These are phyloP conservation scores for Chymomyza procnemis DNA, from an alignment of 2,888 invertebrate species.

Conservation along the genomic window DNA sequence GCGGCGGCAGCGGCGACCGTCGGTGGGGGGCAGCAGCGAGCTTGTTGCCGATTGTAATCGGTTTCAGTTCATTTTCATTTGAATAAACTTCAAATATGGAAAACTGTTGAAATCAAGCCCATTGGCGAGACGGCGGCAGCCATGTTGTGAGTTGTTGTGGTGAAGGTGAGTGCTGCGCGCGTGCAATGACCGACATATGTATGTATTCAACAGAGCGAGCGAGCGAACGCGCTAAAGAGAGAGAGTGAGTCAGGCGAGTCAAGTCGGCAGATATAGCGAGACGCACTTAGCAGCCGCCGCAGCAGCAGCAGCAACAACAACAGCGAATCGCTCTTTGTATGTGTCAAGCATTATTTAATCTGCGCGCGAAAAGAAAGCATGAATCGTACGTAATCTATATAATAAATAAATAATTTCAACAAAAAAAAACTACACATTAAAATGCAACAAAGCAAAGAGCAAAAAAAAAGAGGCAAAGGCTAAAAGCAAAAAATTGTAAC, in stretches of 20 bases:
- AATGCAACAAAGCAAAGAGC: slow-evolving; percentile 16
- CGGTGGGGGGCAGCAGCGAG: too few species aligned
- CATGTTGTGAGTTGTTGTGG: slow-evolving; percentile 37
- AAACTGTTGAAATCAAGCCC: slow-evolving; percentile 66
- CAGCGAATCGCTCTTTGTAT: slow-evolving; percentile 30
- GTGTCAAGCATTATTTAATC: slow-evolving; percentile 24
- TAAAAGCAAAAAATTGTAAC: slow-evolving; percentile 26
- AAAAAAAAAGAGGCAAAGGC: slow-evolving; percentile 28
- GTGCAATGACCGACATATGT: slow-evolving; percentile 43
- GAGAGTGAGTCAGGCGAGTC: not conserved
- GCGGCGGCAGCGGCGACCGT: not conserved
- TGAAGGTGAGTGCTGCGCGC: slow-evolving; percentile 58
- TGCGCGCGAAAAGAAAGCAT: slow-evolving; percentile 24
- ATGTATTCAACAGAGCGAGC: not conserved
- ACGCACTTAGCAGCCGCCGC: not conserved
- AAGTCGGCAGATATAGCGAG: slow-evolving; percentile 9
- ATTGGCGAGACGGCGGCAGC: slow-evolving; percentile 15
- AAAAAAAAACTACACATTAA: slow-evolving; percentile 40
- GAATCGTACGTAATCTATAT: slow-evolving; percentile 63
- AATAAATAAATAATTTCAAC: slow-evolving; percentile 68
- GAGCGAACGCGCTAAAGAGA: not conserved
- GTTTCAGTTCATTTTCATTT: slow-evolving; percentile 71
- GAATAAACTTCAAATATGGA: slow-evolving; percentile 71
- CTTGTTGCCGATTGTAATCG: slow-evolving; percentile 62
- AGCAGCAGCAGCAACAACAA: slow-evolving; percentile 11